phyloP scores from a whole-genome alignment of 2,113 vertebrate genomes.

The Riparia riparia region DNA sequence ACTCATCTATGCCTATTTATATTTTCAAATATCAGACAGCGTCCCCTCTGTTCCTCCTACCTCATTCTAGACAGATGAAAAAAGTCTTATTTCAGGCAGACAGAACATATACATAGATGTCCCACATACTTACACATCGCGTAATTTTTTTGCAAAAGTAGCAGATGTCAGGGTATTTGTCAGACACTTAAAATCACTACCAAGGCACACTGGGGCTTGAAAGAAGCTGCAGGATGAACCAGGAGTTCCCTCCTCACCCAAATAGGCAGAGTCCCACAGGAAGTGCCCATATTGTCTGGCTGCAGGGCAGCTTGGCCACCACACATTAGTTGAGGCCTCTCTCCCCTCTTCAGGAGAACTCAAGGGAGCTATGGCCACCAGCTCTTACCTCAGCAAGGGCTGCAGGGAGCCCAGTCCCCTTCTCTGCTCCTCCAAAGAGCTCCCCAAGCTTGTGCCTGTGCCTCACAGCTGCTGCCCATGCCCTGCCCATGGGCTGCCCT shows the following conservation, averaged over 20 bases:
- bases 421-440: fast-evolving
- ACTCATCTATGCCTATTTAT: background rate
- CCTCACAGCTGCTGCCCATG: background rate
- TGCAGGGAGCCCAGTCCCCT: background rate
- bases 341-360: background rate
- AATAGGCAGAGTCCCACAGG: fast-evolving
- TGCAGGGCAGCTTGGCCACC: background rate
- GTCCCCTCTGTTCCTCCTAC: background rate
- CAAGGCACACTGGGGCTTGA: background rate
- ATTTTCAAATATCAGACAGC: background rate
- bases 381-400: background rate
- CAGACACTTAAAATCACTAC: background rate
- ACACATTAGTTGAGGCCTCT: fast-evolving
- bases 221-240: background rate
- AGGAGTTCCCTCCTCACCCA: background rate
- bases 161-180: background rate
- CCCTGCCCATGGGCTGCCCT: background rate
- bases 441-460: fast-evolving
- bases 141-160: background rate
- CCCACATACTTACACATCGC: background rate
- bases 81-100: background rate
- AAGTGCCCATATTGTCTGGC: background rate
- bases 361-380: background rate
- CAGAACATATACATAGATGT: background rate
- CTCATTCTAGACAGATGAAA: background rate